Base-by-base conservation (phyloP, 1,140 invertebrate species). In the Tachypleus tridentatus region DNA sequence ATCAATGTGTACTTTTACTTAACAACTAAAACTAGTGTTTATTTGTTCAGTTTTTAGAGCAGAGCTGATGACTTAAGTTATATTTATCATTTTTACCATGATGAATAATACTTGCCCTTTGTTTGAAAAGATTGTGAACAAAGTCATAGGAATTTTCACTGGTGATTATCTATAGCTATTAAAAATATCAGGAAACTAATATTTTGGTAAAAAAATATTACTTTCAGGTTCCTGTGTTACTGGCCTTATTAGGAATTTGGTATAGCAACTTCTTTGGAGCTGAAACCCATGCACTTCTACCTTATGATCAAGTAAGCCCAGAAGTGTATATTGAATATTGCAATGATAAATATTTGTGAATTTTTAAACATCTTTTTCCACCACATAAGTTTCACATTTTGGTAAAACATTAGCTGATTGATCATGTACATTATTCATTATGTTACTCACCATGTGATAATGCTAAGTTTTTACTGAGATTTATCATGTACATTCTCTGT, bases 161-260 rank as follows among this genome's bases (percentile, higher is more conserved):
- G 9, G 52, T 49, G 61, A 62, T 9, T 9, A 53, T 29, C 48
- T 7, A 61, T n/a, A 56, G 64, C 52, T 62, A 49, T 61, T 9
- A 66, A 57, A 9, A 62, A 50, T 51, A 53, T 59, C 11, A 47
- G 11, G 11, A 59, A 11, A 59, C 7, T 47, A 3, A 59, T 8
- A 49, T 59, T 8, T 8, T 8, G 6, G 7, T 49, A 8, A 59
- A 63, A 61, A 51, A 57, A 5, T 57, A 64, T 62, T 70, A 66
- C 68, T 77, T 78, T 64, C 74, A 98, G 93, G 86, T 88, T 63
- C 96, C 97, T 11, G 87, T 98, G 0, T 87, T 99, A 70, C 77
- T 99, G 69, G 97, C 94, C 1, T 72, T 99, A 59, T 77, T 99
- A 4, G 97, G 97, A 9, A 79, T 99, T 65, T 98, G 95, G 94